Conservation (phyloP, 2,797 vertebrate genomes). For the Cercopithecus hamlyni region DNA sequence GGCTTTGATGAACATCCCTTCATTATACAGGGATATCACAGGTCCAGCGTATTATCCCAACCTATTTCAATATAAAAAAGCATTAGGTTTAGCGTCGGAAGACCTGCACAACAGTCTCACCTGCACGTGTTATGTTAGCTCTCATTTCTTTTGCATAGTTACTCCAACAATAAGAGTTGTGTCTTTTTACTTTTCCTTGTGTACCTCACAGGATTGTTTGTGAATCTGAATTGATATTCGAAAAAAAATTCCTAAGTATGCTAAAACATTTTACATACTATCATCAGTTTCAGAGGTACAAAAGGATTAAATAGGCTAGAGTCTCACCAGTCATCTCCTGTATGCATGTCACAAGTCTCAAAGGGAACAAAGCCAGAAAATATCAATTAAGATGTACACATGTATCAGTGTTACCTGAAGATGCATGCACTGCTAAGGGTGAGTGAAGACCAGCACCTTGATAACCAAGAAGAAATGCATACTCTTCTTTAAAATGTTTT, state of each 20-base stretch:
- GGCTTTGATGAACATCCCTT: neutral
- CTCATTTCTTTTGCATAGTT: neutral
- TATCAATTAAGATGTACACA: neutral
- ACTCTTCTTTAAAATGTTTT: neutral
- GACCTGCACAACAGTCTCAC: neutral
- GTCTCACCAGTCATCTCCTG: neutral
- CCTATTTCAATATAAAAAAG: neutral
- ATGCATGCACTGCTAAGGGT: neutral
- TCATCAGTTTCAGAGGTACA: neutral
- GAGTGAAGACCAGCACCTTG: neutral
- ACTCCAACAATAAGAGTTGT: neutral
- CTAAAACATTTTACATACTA: neutral
- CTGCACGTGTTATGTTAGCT: neutral
- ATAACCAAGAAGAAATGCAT: neutral
- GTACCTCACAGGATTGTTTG: neutral
- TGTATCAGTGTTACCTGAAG: neutral
- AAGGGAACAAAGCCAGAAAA: neutral
- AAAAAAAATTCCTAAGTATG: neutral
- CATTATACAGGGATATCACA: no score
- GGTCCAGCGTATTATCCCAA: neutral
- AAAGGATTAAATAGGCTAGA: neutral
- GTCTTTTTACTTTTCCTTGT: neutral
- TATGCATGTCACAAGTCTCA: neutral
- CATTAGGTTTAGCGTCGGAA: neutral
- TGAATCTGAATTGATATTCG: neutral